Evolutionary conservation across 1,140 invertebrate species (phyloP).

Genomic region (Trichonephila clavipes): DNA sequence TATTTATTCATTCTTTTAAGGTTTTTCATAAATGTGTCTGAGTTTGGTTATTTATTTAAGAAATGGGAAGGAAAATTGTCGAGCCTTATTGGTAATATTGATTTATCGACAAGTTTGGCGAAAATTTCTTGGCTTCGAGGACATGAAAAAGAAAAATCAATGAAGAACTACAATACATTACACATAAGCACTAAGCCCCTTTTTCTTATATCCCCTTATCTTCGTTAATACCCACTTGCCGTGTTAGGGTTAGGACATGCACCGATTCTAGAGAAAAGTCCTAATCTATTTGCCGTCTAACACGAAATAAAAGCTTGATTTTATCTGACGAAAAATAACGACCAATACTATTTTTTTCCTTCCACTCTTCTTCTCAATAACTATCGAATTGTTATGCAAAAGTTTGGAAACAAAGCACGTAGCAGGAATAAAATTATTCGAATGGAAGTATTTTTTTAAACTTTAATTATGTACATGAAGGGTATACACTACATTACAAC

Average conservation of each 20-base stretch:
- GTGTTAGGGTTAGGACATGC: background rate
- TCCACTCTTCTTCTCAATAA: background rate
- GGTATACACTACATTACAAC: too few relatives aligned
- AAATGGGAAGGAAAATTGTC: constrained; percentile 14
- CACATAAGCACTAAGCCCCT: background rate
- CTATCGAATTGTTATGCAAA: background rate
- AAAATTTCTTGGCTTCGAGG: background rate
- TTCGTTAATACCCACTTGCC: background rate
- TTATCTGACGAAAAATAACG: constrained; percentile 8
- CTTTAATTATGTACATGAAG: too few relatives aligned
- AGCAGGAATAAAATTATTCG: too few relatives aligned
- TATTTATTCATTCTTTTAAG: background rate
- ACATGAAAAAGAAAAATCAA: background rate
- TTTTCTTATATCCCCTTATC: background rate
- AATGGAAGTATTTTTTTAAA: too few relatives aligned
- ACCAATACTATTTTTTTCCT: background rate
- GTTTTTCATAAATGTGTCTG: background rate
- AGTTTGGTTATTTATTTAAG: background rate
- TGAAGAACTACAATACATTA: constrained; percentile 6
- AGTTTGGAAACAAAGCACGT: background rate
- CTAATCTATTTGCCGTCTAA: background rate
- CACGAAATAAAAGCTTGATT: background rate
- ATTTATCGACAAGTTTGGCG: background rate
- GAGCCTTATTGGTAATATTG: constrained; percentile 3
- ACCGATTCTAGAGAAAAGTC: background rate